Base-by-base conservation (phyloP, 1,140 invertebrate genomes). In the Brachionus angularis region DNA sequence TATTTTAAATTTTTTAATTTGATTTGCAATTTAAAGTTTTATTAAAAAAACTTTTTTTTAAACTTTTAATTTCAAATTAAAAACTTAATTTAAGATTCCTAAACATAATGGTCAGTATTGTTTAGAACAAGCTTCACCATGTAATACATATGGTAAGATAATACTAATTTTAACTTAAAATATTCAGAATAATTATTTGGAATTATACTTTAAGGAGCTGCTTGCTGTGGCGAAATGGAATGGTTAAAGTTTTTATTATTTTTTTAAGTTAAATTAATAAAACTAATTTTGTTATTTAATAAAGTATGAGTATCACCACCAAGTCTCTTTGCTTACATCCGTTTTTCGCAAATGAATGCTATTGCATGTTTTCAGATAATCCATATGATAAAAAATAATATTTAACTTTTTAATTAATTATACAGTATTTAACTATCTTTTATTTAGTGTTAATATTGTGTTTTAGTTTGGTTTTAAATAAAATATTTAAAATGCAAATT, bases 151-250 rank as follows among this genome's bases (percentile, higher is more conserved):
- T 39, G 53, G 53, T 34, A 34, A 34, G 4, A 5, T 34, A 5
- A 4, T 5, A 34, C 12, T 34, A 34, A 34, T 34, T 34, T 34
- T 5, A 12, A 5, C 33, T 12, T 34, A 4, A 5, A 34, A 34
- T 34, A 12, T 12, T 4, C 4, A 34, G 12, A 34, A 34, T 5
- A 34, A 12, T 34, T 34, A 34, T 34, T 34, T 34, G 4, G 1
- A n/a, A n/a, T n/a, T n/a, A n/a, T n/a, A n/a, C n/a, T n/a, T n/a
- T n/a, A n/a, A n/a, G n/a, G n/a, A n/a, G 33, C 53, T 21, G 23
- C 36, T 12, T 58, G 53, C 18, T 58, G 53, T 33, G 53, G 53
- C n/a, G 36, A 58, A 58, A 58, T 58, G 53, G 33, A 58, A 39
- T 58, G 53, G 53, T 58, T 23, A 58, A 3, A n/a, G n/a, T n/a